Evolutionary conservation across 1,140 invertebrate species (phyloP).

Genomic region (Drosophila paulistorum): DNA sequence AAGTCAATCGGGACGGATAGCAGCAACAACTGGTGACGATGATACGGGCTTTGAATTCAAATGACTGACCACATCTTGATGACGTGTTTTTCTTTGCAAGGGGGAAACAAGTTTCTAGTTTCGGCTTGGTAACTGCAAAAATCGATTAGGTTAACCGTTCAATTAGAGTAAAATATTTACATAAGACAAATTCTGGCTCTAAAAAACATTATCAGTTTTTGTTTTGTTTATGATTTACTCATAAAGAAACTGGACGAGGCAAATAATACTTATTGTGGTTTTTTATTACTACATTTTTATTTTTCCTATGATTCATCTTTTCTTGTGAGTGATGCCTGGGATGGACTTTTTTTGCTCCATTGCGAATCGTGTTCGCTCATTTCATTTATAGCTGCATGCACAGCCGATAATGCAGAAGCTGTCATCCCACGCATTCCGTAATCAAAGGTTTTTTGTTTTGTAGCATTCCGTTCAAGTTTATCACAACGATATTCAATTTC

Average conservation of each 20-base stretch:
- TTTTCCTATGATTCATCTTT: not conserved
- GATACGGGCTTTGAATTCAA: not conserved
- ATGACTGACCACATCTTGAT: not conserved
- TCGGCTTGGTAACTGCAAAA: not conserved
- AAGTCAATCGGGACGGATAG: not conserved
- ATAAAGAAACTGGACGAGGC: no score
- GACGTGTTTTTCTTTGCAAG: not conserved
- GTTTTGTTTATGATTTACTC: no score
- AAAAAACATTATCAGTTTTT: no score
- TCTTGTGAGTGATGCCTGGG: no score
- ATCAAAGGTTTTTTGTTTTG: not conserved
- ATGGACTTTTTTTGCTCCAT: no score
- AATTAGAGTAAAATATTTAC: no score
- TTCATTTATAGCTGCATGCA: not conserved
- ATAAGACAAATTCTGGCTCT: no score
- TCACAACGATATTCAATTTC: not conserved
- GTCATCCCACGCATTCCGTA: not conserved
- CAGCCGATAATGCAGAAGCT: not conserved
- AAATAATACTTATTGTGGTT: no score
- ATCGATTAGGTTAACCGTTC: no score
- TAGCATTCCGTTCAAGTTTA: not conserved
- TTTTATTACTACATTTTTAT: not conserved
- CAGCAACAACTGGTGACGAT: conserved; percentile 17
- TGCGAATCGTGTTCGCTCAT: not conserved
- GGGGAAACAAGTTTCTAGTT: not conserved